Conservation (phyloP, 2,113 vertebrate genomes). For the Hemibagrus wyckioides region DNA sequence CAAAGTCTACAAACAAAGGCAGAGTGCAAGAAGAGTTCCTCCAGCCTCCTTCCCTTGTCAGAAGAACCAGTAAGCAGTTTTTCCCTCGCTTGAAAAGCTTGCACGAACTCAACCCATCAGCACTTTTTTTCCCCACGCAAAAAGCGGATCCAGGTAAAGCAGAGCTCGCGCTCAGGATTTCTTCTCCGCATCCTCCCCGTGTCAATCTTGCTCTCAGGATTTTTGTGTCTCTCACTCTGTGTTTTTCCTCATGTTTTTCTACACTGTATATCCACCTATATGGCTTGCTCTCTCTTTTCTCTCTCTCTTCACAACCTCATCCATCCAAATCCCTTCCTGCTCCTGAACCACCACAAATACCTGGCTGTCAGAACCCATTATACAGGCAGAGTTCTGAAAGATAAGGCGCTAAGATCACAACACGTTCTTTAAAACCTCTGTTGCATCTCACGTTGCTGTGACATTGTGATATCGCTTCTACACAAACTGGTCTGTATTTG, state of each 20-base stretch:
- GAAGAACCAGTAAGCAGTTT: slow-evolving; percentile 81
- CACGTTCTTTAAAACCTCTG: slow-evolving; percentile 34
- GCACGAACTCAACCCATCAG: slow-evolving; percentile 69
- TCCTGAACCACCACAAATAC: slow-evolving; percentile 44
- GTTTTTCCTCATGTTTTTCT: slow-evolving; percentile 5
- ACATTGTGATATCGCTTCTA: neutral
- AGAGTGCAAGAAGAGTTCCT: slow-evolving; percentile 68
- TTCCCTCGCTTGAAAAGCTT: slow-evolving; percentile 70
- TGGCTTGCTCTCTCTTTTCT: neutral
- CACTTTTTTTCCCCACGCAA: slow-evolving; percentile 73
- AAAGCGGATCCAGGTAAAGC: slow-evolving; percentile 72
- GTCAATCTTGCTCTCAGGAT: slow-evolving; percentile 27
- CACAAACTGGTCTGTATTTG: neutral
- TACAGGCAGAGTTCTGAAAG: slow-evolving; percentile 33
- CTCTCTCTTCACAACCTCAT: slow-evolving; percentile 23
- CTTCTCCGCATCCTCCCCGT: slow-evolving; percentile 57
- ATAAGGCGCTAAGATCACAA: slow-evolving; percentile 43
- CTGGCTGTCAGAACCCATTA: slow-evolving; percentile 50
- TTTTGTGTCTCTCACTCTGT: slow-evolving; percentile 29
- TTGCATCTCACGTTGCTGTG: neutral
- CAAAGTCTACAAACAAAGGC: slow-evolving; percentile 79
- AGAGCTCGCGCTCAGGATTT: slow-evolving; percentile 66
- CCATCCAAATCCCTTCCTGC: slow-evolving; percentile 40
- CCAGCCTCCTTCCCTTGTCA: slow-evolving; percentile 74
- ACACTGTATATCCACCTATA: neutral